Percentiles rank a stretch among this genome's conserved stretches.
Conservation (phyloP, 2,888 invertebrate genomes). For the Omphaloscelis lunosa region DNA sequence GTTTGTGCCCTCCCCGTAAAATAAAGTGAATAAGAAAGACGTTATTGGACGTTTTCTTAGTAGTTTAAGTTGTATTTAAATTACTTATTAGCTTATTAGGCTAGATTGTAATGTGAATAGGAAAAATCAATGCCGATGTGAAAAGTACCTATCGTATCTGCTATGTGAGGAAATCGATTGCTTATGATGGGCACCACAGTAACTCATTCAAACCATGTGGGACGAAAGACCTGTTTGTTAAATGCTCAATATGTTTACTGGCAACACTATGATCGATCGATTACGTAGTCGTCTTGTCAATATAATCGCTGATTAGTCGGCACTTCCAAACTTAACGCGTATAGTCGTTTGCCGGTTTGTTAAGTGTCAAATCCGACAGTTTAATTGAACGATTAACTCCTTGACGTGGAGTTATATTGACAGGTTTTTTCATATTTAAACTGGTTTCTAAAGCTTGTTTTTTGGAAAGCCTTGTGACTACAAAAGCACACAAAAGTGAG, state of each 20-base stretch:
- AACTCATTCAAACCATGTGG: neutral
- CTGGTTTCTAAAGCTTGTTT: neutral
- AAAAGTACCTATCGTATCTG: too few species aligned
- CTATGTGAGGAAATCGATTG: neutral
- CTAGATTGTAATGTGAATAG: too few species aligned
- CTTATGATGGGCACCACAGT: neutral
- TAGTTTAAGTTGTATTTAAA: too few species aligned
- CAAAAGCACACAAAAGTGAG: neutral
- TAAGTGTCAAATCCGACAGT: slow-evolving; percentile 28
- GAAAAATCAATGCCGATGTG: neutral
- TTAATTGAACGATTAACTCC: slow-evolving; percentile 37
- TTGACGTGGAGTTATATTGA: slow-evolving; percentile 10
- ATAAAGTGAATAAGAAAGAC: too few species aligned
- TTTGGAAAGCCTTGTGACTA: neutral
- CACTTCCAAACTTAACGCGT: slow-evolving; percentile 16
- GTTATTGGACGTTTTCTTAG: too few species aligned
- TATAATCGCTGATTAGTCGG: slow-evolving; percentile 35
- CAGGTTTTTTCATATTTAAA: neutral
- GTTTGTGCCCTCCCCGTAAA: too few species aligned
- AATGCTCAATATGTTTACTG: neutral
- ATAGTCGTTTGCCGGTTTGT: slow-evolving; percentile 19
- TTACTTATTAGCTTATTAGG: too few species aligned
- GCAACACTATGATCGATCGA: slow-evolving; percentile 27
- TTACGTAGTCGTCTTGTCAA: slow-evolving; percentile 39
- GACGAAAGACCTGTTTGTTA: neutral